Evolutionary conservation across 1,140 invertebrate species (phyloP).

Genomic region (Mactra quadrangularis): DNA sequence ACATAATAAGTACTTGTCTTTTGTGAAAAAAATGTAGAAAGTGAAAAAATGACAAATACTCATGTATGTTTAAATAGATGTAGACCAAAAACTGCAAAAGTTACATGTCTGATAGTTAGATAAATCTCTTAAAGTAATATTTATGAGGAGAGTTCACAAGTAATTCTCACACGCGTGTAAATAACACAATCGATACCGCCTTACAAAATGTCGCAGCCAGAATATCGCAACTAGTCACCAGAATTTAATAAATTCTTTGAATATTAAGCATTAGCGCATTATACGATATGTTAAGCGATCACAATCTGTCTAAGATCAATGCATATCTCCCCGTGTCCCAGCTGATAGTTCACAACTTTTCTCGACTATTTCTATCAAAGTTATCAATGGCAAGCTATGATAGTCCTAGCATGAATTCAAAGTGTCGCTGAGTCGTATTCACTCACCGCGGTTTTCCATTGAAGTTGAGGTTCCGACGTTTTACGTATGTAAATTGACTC

Average conservation of each 20-base stretch:
- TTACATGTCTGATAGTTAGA: too few species aligned
- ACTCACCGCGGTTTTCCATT: constrained; percentile 42
- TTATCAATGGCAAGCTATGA: constrained; percentile 16
- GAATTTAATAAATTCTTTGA: constrained; percentile 23
- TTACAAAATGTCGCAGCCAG: constrained; percentile 26
- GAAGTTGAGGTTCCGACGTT: neutral
- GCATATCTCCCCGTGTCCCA: constrained; percentile 11
- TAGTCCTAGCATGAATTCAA: constrained; percentile 25
- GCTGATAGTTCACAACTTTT: constrained; percentile 6
- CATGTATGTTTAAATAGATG: too few species aligned
- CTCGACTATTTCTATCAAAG: neutral
- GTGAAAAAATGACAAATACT: constrained; percentile 1
- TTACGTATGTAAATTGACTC: constrained; percentile 46
- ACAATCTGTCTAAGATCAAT: constrained; percentile 2
- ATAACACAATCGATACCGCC: constrained; percentile 23
- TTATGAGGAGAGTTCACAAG: too few species aligned
- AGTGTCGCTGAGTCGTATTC: neutral
- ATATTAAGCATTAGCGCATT: constrained; percentile 17
- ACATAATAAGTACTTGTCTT: too few species aligned
- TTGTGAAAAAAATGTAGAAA: constrained; percentile 23
- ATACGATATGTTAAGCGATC: neutral
- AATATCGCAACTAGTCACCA: neutral
- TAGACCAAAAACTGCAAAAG: too few species aligned
- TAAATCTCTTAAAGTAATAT: too few species aligned
- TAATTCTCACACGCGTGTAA: constrained; percentile 8